Percentiles rank a stretch among this genome's conserved stretches.
Conservation (phyloP, 2,888 invertebrate genomes). For the Clivina fossor region DNA sequence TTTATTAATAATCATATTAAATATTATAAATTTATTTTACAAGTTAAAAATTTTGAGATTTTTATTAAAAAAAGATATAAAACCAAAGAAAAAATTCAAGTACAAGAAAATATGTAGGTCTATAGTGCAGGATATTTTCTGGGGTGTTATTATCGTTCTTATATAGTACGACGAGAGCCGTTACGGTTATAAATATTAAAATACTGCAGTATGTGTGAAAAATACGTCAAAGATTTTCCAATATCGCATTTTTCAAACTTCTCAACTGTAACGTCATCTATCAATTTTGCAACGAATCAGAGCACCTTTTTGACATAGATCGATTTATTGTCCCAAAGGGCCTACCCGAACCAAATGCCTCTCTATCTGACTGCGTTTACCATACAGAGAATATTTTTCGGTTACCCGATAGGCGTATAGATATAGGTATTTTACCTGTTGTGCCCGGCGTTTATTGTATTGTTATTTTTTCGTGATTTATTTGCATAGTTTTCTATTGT, state of each 20-base stretch:
- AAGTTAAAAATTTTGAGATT: too few relatives aligned
- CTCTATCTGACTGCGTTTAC: too few relatives aligned
- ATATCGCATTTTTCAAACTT: conserved; percentile 34
- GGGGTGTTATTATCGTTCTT: not conserved
- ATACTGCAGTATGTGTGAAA: conserved; percentile 21
- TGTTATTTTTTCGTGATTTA: too few relatives aligned
- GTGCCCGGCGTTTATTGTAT: conserved; percentile 5
- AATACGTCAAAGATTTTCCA: conserved; percentile 32
- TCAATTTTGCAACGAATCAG: conserved; percentile 33
- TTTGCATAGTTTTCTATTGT: too few relatives aligned
- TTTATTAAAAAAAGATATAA: too few relatives aligned
- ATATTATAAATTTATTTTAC: too few relatives aligned
- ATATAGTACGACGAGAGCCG: conserved; percentile 10
- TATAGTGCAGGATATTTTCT: too few relatives aligned
- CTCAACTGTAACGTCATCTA: conserved; percentile 33
- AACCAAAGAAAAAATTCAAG: too few relatives aligned
- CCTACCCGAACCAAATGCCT: too few relatives aligned
- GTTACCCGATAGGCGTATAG: conserved; percentile 11
- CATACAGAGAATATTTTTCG: too few relatives aligned
- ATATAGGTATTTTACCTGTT: conserved; percentile 27
- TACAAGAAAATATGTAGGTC: too few relatives aligned
- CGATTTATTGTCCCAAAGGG: conserved; percentile 31
- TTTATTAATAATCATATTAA: too few relatives aligned
- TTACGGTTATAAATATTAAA: conserved; percentile 33
- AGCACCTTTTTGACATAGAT: conserved; percentile 33